Base-by-base conservation (phyloP, 2,888 invertebrate genomes). In the Clepsis dumicolana region DNA sequence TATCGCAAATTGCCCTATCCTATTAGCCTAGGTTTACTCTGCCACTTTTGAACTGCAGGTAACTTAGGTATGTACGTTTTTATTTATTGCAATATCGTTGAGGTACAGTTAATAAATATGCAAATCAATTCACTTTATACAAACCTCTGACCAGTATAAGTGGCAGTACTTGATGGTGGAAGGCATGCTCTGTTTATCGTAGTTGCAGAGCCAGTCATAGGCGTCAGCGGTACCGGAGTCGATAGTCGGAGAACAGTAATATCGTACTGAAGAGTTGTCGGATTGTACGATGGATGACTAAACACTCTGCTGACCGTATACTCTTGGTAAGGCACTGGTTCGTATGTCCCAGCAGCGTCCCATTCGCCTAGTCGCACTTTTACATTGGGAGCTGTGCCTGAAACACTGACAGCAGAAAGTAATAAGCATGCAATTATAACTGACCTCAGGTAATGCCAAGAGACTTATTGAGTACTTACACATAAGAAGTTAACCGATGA, bases 351-450 rank as follows among this genome's bases (percentile, higher is more conserved):
- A 25, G 94, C 94, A 0, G 95, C 96, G 82, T 97, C 95, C 96
- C 96, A 97, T 81, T 97, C 97, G 0, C 97, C 97, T 1, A 97
- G 85, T 29, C 97, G 94, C 0, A 96, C 94, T 83, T 96, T 96
- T 21, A 96, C 91, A 14, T 93, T 93, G 0, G 93, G 92, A 16
- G 88, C 90, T 29, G 92, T 89, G 24, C 90, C 92, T 83, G 91
- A 83, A 82, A 91, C 89, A 71, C 93, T 93, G 61, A 52, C 24
- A 38, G 52, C 71, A 21, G 29, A 21, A 18, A 60, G 24, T 24
- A 35, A n/a, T n/a, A n/a, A n/a, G 18, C 38, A 32, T 18, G 16
- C 8, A 57, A 56, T 60, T 25, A 48, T 48, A 54, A 32, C 24
- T 4, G 25, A 41, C n/a, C 41, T 10, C 12, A 54, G 44, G 44